Percentiles rank a stretch among this genome's conserved stretches.
phyloP scores from a whole-genome alignment of 1,140 invertebrate genomes.

The Reticulitermes speratus region DNA sequence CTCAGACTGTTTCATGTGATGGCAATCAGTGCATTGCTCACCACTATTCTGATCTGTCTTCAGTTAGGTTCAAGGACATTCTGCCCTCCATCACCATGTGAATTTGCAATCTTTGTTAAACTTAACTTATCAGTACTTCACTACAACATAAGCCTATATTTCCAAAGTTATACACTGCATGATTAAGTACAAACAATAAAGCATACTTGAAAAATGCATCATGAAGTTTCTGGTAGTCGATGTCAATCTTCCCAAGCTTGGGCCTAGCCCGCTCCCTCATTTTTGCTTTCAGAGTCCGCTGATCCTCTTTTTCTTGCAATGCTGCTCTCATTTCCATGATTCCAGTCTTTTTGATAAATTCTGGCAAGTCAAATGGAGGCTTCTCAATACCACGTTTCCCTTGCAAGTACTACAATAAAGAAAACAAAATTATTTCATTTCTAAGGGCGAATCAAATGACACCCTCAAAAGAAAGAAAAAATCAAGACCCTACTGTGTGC shows the following conservation, averaged over 20 bases:
- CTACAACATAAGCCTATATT: too few species aligned
- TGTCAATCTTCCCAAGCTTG: conserved; percentile 99
- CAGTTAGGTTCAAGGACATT: too few species aligned
- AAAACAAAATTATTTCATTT: conserved; percentile 36
- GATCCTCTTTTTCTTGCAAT: conserved; percentile 96
- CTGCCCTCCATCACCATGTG: too few species aligned
- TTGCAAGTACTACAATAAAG: conserved; percentile 66
- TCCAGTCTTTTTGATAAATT: conserved; percentile 98
- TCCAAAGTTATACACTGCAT: too few species aligned
- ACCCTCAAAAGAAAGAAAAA: too few species aligned
- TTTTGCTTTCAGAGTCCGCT: conserved; percentile 95
- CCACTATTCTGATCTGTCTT: too few species aligned
- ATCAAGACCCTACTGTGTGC: too few species aligned
- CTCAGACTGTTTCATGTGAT: too few species aligned
- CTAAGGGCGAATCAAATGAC: too few species aligned
- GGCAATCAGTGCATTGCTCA: too few species aligned
- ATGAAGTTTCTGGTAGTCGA: conserved; percentile 99
- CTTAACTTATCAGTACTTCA: too few species aligned
- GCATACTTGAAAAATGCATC: conserved; percentile 96
- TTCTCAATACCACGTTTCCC: conserved; percentile 99
- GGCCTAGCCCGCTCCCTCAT: conserved; percentile 97
- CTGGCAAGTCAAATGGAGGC: conserved; percentile 96
- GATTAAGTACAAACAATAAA: background rate
- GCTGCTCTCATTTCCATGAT: conserved; percentile 99
- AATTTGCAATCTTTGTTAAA: too few species aligned